A percentile compares a stretch with the other conserved stretches of the same genome.
phyloP scores from a whole-genome alignment of 2,888 invertebrate species.

The Nysson spinosus region DNA sequence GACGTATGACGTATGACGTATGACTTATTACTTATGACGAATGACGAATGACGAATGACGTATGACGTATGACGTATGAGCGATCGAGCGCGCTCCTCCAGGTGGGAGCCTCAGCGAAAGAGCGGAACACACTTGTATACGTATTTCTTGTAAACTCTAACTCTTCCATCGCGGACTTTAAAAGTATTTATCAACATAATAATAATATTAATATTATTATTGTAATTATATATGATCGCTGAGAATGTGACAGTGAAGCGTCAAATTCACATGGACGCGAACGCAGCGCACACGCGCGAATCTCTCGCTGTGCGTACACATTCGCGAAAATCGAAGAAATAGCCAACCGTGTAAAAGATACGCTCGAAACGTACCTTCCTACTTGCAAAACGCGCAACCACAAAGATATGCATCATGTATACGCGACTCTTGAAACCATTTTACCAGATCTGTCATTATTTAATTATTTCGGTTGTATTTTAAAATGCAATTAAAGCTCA shows the following conservation, averaged over 20 bases:
- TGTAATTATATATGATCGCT: conserved; percentile 77
- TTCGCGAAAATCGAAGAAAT: conserved; percentile 73
- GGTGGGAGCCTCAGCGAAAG: conserved; percentile 46
- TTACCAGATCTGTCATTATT: conserved; percentile 89
- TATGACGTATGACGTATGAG: too few relatives aligned
- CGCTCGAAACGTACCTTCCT: conserved; percentile 76
- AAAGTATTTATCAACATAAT: conserved; percentile 78
- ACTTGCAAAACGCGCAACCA: conserved; percentile 78
- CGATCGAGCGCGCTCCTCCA: conserved; percentile 48
- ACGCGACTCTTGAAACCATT: conserved; percentile 86
- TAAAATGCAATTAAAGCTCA: conserved; percentile 92
- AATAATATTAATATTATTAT: conserved; percentile 76
- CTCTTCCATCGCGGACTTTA: conserved; percentile 80
- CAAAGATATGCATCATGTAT: conserved; percentile 85
- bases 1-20: too few relatives aligned
- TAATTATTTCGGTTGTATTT: conserved; percentile 90
- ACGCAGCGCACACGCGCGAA: conserved; percentile 18
- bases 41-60: too few relatives aligned
- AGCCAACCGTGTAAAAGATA: conserved; percentile 77
- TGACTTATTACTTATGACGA: too few relatives aligned
- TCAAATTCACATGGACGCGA: conserved; percentile 56
- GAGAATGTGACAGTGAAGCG: conserved; percentile 71
- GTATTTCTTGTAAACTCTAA: conserved; percentile 83
- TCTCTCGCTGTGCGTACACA: conserved; percentile 25
- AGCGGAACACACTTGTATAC: conserved; percentile 84